Evolutionary conservation across 2,113 vertebrate species (phyloP).

Genomic region (Microtus pennsylvanicus): DNA sequence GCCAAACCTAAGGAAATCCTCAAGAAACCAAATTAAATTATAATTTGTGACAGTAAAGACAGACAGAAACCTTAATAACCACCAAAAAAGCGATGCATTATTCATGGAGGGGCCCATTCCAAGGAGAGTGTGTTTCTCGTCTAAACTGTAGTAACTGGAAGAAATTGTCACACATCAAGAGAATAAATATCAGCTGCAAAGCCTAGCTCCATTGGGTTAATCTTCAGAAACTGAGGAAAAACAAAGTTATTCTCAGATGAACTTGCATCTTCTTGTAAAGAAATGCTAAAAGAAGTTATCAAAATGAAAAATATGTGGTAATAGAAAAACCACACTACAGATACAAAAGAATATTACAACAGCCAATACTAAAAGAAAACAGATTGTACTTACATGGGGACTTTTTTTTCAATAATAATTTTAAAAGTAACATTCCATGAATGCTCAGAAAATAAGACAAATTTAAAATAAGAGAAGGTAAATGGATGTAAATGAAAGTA

Average conservation of each 20-base stretch:
- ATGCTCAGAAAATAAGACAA: background rate
- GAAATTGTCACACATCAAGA: background rate
- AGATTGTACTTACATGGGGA: background rate
- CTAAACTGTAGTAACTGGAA: background rate
- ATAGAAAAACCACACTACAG: background rate
- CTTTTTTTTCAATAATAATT: background rate
- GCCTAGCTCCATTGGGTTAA: background rate
- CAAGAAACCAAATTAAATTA: background rate
- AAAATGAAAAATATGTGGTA: background rate
- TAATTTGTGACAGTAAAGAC: background rate
- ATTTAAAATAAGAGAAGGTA: background rate
- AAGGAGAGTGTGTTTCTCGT: background rate
- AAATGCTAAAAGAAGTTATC: background rate
- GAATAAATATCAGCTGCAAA: background rate
- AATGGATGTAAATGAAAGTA: background rate
- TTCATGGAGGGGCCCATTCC: background rate
- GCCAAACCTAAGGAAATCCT: background rate
- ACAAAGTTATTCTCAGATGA: slow-evolving; percentile 1
- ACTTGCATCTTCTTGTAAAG: background rate
- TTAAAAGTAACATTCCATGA: background rate
- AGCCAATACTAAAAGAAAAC: background rate
- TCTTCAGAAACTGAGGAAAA: background rate
- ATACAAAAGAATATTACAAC: background rate
- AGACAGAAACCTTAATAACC: background rate
- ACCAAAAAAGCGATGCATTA: background rate